phyloP scores from a whole-genome alignment of 2,888 invertebrate species.

The Heterodera filipjevi region DNA sequence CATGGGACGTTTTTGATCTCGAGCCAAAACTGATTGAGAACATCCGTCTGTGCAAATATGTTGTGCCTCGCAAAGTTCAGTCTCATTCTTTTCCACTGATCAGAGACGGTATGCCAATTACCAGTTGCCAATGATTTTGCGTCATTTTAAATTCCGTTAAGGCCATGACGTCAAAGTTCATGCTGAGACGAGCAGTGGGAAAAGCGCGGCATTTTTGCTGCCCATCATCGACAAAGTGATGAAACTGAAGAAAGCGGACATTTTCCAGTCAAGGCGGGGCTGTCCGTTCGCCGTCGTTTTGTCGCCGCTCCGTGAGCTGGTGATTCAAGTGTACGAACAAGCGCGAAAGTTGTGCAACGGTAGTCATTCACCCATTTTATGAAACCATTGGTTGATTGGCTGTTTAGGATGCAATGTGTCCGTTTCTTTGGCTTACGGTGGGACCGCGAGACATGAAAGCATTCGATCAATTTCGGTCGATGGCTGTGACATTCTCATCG shows the following conservation, averaged over 20 bases:
- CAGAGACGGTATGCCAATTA: constrained; percentile 72
- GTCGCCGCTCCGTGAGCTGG: constrained; percentile 88
- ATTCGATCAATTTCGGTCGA: constrained; percentile 29
- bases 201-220: constrained; percentile 89
- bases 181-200: constrained; percentile 96
- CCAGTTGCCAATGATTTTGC: neutral
- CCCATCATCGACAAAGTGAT: constrained; percentile 78
- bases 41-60: constrained; percentile 71
- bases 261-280: constrained; percentile 12
- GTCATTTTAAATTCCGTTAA: neutral
- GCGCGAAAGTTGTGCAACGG: constrained; percentile 44
- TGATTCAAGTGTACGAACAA: constrained; percentile 77
- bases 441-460: constrained; percentile 36
- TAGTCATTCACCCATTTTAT: constrained; percentile 14
- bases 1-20: constrained; percentile 48
- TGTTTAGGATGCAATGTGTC: constrained; percentile 39
- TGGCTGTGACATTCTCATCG: constrained; percentile 74
- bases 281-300: constrained; percentile 84
- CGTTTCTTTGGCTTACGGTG: constrained; percentile 45
- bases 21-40: constrained; percentile 32
- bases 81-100: constrained; percentile 86
- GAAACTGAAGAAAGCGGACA: constrained; percentile 39
- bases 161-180: constrained; percentile 86
- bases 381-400: too few species aligned
- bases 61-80: constrained; percentile 88